phyloP scores from a whole-genome alignment of 2,888 invertebrate genomes.

The Tinea pellionella region DNA sequence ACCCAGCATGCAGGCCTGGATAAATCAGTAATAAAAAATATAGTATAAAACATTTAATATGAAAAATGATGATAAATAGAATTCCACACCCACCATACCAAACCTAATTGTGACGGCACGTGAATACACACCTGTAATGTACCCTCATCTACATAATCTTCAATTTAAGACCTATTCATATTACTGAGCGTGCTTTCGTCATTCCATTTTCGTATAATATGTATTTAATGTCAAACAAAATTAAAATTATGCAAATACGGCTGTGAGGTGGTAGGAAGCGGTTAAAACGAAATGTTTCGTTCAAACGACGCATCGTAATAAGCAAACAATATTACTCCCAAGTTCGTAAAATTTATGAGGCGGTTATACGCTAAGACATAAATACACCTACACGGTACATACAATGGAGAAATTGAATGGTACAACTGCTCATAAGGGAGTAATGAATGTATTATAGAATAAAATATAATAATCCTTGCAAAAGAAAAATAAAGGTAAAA shows the following conservation, averaged over 20 bases:
- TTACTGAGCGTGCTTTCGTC: constrained; percentile 3
- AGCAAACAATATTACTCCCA: constrained; percentile 47
- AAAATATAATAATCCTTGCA: too few relatives aligned
- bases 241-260: constrained; percentile 46
- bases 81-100: not conserved
- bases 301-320: constrained; percentile 43
- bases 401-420: not conserved
- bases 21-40: too few relatives aligned
- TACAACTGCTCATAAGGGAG: not conserved
- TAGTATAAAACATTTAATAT: not conserved
- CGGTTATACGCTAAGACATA: constrained; percentile 49
- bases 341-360: constrained; percentile 57
- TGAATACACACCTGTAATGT: constrained; percentile 8
- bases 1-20: too few relatives aligned
- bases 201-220: constrained; percentile 6
- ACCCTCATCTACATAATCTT: constrained; percentile 12
- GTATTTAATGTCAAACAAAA: constrained; percentile 26
- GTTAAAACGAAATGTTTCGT: constrained; percentile 35
- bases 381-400: constrained; percentile 30
- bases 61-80: not conserved
- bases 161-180: constrained; percentile 8
- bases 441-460: too few relatives aligned
- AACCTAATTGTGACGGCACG: constrained; percentile 4
- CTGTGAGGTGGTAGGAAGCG: constrained; percentile 26
- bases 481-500: too few relatives aligned